Percentiles rank a stretch among this genome's conserved stretches.
Conservation (phyloP, 2,888 invertebrate genomes). For the Parnassius smintheus region DNA sequence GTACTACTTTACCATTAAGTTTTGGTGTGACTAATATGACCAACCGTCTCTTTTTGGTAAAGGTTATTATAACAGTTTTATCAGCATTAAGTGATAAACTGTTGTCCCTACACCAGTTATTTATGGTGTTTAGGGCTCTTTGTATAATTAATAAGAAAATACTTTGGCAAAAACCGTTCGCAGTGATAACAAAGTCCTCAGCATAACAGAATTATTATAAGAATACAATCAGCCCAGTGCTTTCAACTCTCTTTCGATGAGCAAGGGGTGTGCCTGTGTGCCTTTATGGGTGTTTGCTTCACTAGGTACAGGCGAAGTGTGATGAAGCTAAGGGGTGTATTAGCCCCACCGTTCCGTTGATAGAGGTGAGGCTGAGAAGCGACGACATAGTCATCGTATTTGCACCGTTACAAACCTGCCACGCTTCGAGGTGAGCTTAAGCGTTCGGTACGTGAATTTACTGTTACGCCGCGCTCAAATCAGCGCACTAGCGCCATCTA, state of each 20-base stretch:
- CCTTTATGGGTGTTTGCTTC: slow-evolving; percentile 55
- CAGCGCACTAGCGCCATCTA: too few relatives aligned
- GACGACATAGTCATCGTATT: slow-evolving; percentile 45
- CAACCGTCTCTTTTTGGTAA: too few relatives aligned
- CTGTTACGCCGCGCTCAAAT: too few relatives aligned
- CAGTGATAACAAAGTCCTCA: too few relatives aligned
- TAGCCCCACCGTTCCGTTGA: slow-evolving; percentile 62
- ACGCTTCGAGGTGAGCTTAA: slow-evolving; percentile 67
- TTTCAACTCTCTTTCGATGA: slow-evolving; percentile 7
- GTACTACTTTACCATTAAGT: too few relatives aligned
- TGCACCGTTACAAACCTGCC: slow-evolving; percentile 67
- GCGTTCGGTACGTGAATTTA: slow-evolving; percentile 42
- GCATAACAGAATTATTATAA: neutral
- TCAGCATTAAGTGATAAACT: too few relatives aligned
- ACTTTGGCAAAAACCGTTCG: too few relatives aligned
- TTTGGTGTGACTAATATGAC: too few relatives aligned
- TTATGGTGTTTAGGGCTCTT: too few relatives aligned
- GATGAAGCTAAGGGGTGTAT: slow-evolving; percentile 77
- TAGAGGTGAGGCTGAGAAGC: slow-evolving; percentile 63
- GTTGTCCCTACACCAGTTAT: too few relatives aligned
- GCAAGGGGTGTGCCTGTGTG: slow-evolving; percentile 43
- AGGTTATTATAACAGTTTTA: too few relatives aligned
- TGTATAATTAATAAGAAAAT: too few relatives aligned
- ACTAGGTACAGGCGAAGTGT: slow-evolving; percentile 75
- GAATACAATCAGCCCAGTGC: slow-evolving; percentile 26